phyloP scores from a whole-genome alignment of 2,888 invertebrate genomes.

The Copidosoma aretas region DNA sequence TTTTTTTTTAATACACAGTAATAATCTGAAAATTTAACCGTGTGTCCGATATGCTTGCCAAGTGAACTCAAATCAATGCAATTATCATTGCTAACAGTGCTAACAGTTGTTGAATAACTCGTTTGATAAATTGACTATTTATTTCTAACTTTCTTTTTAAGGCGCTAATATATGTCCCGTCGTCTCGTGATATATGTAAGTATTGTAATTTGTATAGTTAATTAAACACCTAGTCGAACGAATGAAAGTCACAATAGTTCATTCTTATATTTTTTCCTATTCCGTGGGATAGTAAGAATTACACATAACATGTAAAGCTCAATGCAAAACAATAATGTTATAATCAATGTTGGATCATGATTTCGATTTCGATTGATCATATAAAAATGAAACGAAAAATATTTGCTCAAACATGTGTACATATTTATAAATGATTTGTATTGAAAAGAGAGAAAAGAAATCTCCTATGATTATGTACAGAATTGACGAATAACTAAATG shows the following conservation, averaged over 20 bases:
- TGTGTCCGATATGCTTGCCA: constrained; percentile 1
- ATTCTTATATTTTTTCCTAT: constrained; percentile 21
- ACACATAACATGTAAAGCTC: constrained; percentile 27
- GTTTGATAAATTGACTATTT: constrained; percentile 17
- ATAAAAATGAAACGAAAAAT: neutral
- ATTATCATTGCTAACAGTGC: constrained; percentile 22
- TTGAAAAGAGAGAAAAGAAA: constrained; percentile 16
- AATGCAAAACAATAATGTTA: constrained; percentile 20
- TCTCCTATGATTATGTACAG: constrained; percentile 37
- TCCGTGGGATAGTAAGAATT: constrained; percentile 24
- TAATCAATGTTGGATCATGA: constrained; percentile 27
- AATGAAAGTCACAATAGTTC: constrained; percentile 40
- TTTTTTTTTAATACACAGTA: constrained; percentile 14
- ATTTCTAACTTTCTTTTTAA: constrained; percentile 23
- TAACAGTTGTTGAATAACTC: constrained; percentile 20
- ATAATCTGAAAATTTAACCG: constrained; percentile 17
- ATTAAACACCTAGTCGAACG: constrained; percentile 40
- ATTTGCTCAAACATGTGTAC: constrained; percentile 33
- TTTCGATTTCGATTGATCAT: no score
- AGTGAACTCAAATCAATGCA: neutral
- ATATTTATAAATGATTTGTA: constrained; percentile 37
- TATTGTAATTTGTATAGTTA: constrained; percentile 36
- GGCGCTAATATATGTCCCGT: constrained; percentile 20
- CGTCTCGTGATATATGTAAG: constrained; percentile 31
- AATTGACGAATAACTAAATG: constrained; percentile 30